Evolutionary conservation across 2,888 invertebrate genomes (phyloP), one percentile per base, ranked within the genome.

Genomic region (Bombylius major): DNA sequence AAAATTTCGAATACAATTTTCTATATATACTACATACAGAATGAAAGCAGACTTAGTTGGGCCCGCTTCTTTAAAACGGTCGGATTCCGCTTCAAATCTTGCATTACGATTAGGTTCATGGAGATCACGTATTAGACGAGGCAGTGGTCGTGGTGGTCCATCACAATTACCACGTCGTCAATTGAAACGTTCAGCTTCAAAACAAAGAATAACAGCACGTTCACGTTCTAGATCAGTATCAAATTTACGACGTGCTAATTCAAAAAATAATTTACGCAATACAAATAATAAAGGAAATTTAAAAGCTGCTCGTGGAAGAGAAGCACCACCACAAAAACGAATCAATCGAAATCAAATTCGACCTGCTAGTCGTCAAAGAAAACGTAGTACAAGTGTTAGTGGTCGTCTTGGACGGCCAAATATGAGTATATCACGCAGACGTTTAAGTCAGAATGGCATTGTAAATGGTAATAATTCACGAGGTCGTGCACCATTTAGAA

Each of bases 11-110:
- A 42, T 42, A 42, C 39, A 42, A 42, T 42, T 42, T 42, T 42
- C 11, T 42, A 11, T 42, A 11, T 42, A 42, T 42, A 42, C 11
- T 23, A 23, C 12, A 42, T 42, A 65, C 67, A 73, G 73, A 65
- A 73, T 73, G 73, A 70, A 72, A 62, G 74, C 73, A 59, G 73
- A 73, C 66, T 64, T 70, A 57, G 64, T 73, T 58, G 61, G 65
- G 53, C 49, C 62, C 52, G 61, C 62, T 39, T 62, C 62, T 53
- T 58, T 63, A 54, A 69, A 67, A 62, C 70, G 71, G 55, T 62
- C 68, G 32, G 66, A 67, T 59, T 68, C 70, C 34, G 61, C 62
- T 34, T 62, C 65, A 7, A 66, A 65, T 57, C 50, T 69, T 12
- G 59, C 65, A 12, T 66, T 65, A 53, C 70, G 72, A 12, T 59